These are phyloP conservation scores for Epirrita christyi DNA, from an alignment of 2,888 invertebrate species.

Conservation along the genomic window DNA sequence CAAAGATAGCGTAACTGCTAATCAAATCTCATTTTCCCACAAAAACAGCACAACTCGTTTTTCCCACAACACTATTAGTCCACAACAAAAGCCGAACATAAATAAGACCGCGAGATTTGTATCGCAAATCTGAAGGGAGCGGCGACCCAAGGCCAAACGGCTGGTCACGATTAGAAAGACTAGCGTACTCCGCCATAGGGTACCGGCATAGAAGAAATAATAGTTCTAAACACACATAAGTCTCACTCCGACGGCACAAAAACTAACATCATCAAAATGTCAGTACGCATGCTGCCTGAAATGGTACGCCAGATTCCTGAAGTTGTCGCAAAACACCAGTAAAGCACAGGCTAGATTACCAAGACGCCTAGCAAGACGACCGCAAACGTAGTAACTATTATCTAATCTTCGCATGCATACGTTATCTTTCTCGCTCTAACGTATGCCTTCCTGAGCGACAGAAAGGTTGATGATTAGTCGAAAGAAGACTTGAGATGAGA, in stretches of 20 bases:
- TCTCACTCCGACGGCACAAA: background rate
- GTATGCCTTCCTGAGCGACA: too few relatives aligned
- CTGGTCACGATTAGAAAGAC: constrained; percentile 79
- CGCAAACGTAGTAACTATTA: too few relatives aligned
- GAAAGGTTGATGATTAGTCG: too few relatives aligned
- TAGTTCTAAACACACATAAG: background rate
- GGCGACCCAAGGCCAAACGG: constrained; percentile 68
- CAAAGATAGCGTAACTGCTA: constrained; percentile 1
- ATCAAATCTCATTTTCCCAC: constrained; percentile 19
- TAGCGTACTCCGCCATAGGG: constrained; percentile 37
- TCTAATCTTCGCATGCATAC: too few relatives aligned
- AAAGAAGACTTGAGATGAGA: too few relatives aligned
- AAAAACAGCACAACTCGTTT: constrained; percentile 26
- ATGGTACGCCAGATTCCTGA: background rate
- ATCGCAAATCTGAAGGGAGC: constrained; percentile 73
- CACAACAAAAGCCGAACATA: constrained; percentile 52
- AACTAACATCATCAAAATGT: too few relatives aligned
- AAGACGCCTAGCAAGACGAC: too few relatives aligned
- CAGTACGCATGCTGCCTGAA: too few relatives aligned
- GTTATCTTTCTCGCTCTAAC: too few relatives aligned
- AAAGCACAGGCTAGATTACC: too few relatives aligned
- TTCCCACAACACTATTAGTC: constrained; percentile 51
- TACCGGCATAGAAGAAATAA: constrained; percentile 6
- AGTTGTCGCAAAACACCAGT: background rate
- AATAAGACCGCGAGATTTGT: constrained; percentile 59